Conservation (phyloP, 2,888 invertebrate genomes). For the Agrypnus murinus region DNA sequence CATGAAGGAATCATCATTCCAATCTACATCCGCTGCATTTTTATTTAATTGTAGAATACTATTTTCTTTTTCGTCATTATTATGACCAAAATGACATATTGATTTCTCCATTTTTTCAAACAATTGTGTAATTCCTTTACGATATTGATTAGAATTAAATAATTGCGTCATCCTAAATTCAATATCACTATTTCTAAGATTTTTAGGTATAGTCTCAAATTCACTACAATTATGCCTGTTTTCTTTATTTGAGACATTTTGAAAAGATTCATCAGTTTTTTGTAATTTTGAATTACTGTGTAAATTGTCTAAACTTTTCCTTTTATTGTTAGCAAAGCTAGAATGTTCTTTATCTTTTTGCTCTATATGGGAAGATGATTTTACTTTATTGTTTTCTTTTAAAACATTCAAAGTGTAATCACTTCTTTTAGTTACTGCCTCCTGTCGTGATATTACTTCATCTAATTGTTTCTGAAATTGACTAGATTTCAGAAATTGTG, state of each 20-base stretch:
- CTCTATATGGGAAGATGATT: background rate
- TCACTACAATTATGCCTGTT: background rate
- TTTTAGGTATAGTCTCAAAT: background rate
- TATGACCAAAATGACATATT: slow-evolving; percentile 70
- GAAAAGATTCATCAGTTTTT: background rate
- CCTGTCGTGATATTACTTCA: slow-evolving; percentile 43
- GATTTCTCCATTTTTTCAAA: slow-evolving; percentile 75
- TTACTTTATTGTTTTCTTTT: background rate
- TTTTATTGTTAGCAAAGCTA: background rate
- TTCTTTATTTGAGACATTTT: background rate
- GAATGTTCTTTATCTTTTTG: background rate
- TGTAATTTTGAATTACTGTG: background rate
- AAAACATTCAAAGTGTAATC: background rate
- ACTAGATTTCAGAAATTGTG: slow-evolving; percentile 62
- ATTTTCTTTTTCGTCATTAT: slow-evolving; percentile 44
- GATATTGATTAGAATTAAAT: slow-evolving; percentile 63
- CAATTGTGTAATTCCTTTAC: slow-evolving; percentile 67
- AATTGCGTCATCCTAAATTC: slow-evolving; percentile 49
- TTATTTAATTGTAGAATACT: background rate
- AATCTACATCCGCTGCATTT: slow-evolving; percentile 13
- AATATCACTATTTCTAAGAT: slow-evolving; percentile 22
- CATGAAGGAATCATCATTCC: slow-evolving; percentile 53
- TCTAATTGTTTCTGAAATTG: slow-evolving; percentile 63
- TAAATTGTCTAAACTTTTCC: slow-evolving; percentile 8
- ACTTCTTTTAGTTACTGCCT: background rate